A percentile compares a stretch with the other conserved stretches of the same genome.
These are phyloP conservation scores for Pemphigus obesinymphae DNA, from an alignment of 1,140 invertebrate species.

Conservation along the genomic window DNA sequence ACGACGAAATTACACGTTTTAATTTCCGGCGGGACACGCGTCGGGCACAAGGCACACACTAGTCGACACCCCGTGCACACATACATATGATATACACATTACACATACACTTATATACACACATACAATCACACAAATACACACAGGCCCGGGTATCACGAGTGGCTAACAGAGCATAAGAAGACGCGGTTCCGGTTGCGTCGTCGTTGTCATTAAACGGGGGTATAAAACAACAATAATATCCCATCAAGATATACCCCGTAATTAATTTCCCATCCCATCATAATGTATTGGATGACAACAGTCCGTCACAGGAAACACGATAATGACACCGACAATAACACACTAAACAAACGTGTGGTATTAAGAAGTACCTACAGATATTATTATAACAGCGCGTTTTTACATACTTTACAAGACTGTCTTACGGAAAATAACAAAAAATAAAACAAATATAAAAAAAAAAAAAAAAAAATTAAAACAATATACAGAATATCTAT, in stretches of 20 bases:
- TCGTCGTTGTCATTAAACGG: constrained; percentile 5
- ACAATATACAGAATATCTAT: neutral
- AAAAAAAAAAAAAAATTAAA: neutral
- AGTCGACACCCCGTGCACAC: too few species aligned
- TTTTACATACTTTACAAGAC: neutral
- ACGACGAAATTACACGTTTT: constrained; percentile 40
- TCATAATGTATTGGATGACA: neutral
- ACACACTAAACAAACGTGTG: neutral
- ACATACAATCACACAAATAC: neutral
- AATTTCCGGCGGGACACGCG: constrained; percentile 42
- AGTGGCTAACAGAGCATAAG: constrained; percentile 35
- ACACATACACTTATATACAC: neutral
- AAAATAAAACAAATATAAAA: too few species aligned
- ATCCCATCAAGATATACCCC: constrained; percentile 28
- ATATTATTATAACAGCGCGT: neutral
- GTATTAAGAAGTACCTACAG: neutral
- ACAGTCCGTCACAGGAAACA: constrained; percentile 26
- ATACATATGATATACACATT: too few species aligned
- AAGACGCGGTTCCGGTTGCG: constrained; percentile 32
- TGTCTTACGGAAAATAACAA: neutral
- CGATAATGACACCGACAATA: constrained; percentile 28
- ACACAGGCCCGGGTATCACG: neutral
- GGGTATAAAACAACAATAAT: constrained; percentile 19
- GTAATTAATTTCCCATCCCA: constrained; percentile 36
- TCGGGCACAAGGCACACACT: constrained; percentile 30